Percentiles rank a stretch among this genome's conserved stretches.
phyloP scores from a whole-genome alignment of 53 echinoderm and acorn worm genomes.

The Temnopleurus reevesii region DNA sequence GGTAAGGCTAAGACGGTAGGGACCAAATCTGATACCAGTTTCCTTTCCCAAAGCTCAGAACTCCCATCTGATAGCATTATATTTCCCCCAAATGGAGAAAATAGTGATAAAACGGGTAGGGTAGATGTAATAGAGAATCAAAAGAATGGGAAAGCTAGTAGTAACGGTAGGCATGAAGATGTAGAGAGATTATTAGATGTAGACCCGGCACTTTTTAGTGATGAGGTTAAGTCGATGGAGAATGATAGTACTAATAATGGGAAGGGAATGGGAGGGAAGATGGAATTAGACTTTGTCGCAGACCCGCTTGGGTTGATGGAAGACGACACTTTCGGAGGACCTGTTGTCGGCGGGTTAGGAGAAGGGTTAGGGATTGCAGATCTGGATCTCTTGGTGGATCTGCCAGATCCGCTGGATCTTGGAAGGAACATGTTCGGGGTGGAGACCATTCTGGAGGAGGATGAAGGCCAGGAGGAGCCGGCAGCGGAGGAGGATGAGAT shows the following conservation, averaged over 20 bases:
- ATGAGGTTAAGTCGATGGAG: not conserved
- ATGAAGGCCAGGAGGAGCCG: slow-evolving; percentile 27
- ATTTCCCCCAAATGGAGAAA: not conserved
- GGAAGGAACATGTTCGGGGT: slow-evolving; percentile 15
- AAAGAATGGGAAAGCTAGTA: not conserved
- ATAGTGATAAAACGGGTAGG: not conserved
- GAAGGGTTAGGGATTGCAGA: slow-evolving; percentile 28
- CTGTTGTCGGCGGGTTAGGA: not conserved
- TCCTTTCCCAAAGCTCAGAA: not conserved
- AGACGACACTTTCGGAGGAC: not conserved
- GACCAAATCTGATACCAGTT: not conserved
- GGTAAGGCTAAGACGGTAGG: not conserved
- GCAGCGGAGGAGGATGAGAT: not conserved
- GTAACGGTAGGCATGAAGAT: slow-evolving; percentile 9
- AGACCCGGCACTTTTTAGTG: not conserved
- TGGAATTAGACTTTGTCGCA: not conserved
- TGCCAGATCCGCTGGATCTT: slow-evolving; percentile 37
- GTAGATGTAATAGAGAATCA: not conserved
- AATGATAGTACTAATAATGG: not conserved
- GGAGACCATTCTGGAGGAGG: slow-evolving; percentile 41
- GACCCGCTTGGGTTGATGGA: not conserved
- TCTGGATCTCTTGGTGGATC: slow-evolving; percentile 41
- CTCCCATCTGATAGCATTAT: not conserved
- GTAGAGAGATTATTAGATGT: not conserved
- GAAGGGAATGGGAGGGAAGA: not conserved